Evolutionary conservation across 2,113 vertebrate species (phyloP).

Genomic region (Engraulis encrasicolus): DNA sequence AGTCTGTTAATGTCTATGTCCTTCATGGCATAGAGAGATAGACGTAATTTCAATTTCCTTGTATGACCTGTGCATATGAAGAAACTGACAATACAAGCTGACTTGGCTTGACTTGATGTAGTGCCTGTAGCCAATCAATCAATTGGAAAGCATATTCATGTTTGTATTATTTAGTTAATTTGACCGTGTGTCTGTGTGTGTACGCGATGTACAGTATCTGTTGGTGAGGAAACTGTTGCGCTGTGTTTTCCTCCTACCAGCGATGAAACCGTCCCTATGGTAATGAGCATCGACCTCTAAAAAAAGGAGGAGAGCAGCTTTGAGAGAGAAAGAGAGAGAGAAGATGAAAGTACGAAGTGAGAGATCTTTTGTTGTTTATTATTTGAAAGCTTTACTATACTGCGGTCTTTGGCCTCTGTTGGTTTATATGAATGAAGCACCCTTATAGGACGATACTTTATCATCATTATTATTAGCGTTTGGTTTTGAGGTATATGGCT

Average conservation of each 20-base stretch:
- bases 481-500: neutral
- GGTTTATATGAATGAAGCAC: neutral
- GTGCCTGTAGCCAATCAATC: too few relatives aligned
- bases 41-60: too few relatives aligned
- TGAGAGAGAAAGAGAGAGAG: neutral
- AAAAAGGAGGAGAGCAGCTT: neutral
- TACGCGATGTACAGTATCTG: neutral
- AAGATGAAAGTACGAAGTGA: constrained; percentile 3
- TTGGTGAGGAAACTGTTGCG: neutral
- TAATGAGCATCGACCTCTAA: constrained; percentile 10
- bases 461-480: neutral
- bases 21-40: too few relatives aligned
- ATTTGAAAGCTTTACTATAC: neutral
- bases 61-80: too few relatives aligned
- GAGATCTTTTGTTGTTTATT: constrained; percentile 13
- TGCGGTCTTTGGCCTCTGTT: neutral
- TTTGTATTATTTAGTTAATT: neutral
- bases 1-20: too few relatives aligned
- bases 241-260: neutral
- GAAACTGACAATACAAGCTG: too few relatives aligned
- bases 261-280: neutral
- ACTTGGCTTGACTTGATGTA: too few relatives aligned
- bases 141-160: too few relatives aligned
- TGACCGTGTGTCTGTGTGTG: neutral
- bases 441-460: neutral